These are phyloP conservation scores for Phania funesta DNA, from an alignment of 2,888 invertebrate genomes.

Conservation along the genomic window DNA sequence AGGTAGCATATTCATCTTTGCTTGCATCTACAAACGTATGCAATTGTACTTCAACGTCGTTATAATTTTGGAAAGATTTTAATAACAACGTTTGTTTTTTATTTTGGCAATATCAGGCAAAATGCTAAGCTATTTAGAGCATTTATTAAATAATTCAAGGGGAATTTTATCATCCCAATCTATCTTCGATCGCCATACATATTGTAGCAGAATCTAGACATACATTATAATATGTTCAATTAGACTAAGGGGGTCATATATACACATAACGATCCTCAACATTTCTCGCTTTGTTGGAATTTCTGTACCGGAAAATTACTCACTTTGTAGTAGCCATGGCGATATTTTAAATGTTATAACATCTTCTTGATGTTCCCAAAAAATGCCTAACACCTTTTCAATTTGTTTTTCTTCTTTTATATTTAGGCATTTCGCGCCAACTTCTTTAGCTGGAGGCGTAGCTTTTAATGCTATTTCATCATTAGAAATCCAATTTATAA, in stretches of 20 bases:
- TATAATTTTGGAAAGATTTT: no score
- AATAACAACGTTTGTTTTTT: no score
- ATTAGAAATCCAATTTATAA: constrained; percentile 43
- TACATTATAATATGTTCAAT: background rate
- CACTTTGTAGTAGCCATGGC: background rate
- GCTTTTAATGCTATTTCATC: background rate
- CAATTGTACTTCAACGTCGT: no score
- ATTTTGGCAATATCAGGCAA: no score
- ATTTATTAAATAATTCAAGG: background rate
- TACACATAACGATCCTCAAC: background rate
- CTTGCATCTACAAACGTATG: no score
- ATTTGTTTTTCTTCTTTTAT: background rate
- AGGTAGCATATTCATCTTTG: no score
- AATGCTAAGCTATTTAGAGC: constrained; percentile 12
- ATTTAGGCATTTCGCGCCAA: background rate
- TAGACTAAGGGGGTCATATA: background rate
- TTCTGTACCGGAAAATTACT: background rate
- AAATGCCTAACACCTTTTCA: background rate
- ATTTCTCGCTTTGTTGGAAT: background rate
- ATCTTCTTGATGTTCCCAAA: background rate
- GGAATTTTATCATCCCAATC: background rate
- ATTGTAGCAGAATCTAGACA: background rate
- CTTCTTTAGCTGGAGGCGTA: background rate
- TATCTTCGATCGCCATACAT: background rate
- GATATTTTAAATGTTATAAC: background rate